Percentiles rank a stretch among this genome's conserved stretches.
Evolutionary conservation across 1,140 invertebrate genomes (phyloP).

Genomic region (Aphidius ervi): DNA sequence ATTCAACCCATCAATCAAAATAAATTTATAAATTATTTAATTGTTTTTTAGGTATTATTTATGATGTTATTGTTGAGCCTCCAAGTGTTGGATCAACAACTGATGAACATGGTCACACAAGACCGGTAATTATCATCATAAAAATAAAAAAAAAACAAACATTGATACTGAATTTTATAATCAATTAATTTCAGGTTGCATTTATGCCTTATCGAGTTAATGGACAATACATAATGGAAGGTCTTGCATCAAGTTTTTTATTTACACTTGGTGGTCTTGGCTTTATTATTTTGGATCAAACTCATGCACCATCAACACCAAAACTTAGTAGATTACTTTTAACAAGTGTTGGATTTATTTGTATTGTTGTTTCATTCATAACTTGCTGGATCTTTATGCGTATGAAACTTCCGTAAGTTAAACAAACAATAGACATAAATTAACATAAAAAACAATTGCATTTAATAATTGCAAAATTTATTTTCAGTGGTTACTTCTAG

Average conservation of each 20-base stretch:
- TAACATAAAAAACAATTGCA: too few relatives aligned
- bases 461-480: not conserved
- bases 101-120: slow-evolving; percentile 92
- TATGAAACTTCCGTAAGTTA: slow-evolving; percentile 89
- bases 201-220: slow-evolving; percentile 99
- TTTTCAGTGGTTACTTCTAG: slow-evolving; percentile 51
- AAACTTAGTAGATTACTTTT: slow-evolving; percentile 90
- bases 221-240: slow-evolving; percentile 99
- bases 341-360: slow-evolving; percentile 88
- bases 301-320: slow-evolving; percentile 85
- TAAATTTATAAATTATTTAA: not conserved
- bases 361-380: slow-evolving; percentile 90
- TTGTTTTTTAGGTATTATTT: slow-evolving; percentile 82
- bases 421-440: slow-evolving; percentile 13
- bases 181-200: slow-evolving; percentile 65
- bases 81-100: slow-evolving; percentile 96
- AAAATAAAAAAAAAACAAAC: not conserved
- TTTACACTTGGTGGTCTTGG: slow-evolving; percentile 94
- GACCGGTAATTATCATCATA: slow-evolving; percentile 63
- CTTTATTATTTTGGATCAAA: slow-evolving; percentile 94
- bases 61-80: slow-evolving; percentile 97
- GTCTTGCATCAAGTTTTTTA: slow-evolving; percentile 91
- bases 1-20: not conserved
- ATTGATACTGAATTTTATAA: too few relatives aligned
- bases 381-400: slow-evolving; percentile 98